Conservation (phyloP, 2,888 invertebrate species). For the Drosophila pegasa region DNA sequence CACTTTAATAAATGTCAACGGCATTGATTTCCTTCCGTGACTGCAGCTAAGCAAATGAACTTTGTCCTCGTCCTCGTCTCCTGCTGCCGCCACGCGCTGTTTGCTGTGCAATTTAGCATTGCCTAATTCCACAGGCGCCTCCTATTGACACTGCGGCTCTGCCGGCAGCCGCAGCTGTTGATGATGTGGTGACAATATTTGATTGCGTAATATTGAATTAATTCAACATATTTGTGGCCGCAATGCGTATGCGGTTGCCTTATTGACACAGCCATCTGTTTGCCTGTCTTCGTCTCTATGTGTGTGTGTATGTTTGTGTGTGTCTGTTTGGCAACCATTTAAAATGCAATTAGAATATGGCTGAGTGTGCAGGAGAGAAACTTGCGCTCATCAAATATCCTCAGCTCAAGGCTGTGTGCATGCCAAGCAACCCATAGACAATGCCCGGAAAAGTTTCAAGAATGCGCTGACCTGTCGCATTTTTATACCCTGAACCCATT, state of each 20-base stretch:
- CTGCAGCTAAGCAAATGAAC: conserved; percentile 37
- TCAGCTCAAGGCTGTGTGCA: conserved; percentile 26
- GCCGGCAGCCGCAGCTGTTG: conserved; percentile 63
- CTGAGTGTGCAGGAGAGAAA: conserved; percentile 25
- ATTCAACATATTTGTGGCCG: conserved; percentile 73
- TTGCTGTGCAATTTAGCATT: conserved; percentile 66
- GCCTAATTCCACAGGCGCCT: conserved; percentile 57
- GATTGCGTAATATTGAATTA: conserved; percentile 79
- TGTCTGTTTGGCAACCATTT: conserved; percentile 32
- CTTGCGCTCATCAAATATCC: conserved; percentile 30
- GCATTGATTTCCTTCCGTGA: conserved; percentile 10
- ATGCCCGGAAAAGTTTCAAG: conserved; percentile 45
- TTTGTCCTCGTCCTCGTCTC: background rate
- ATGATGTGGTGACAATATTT: conserved; percentile 78
- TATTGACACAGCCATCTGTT: conserved; percentile 16
- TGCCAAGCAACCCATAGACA: conserved; percentile 50
- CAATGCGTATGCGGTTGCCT: conserved; percentile 51
- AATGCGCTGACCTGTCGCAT: conserved; percentile 65
- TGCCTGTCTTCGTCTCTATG: background rate
- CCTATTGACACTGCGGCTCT: conserved; percentile 35
- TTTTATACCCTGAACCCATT: no score
- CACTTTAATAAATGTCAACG: conserved; percentile 13
- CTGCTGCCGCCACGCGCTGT: conserved; percentile 21
- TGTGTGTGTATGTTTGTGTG: background rate
- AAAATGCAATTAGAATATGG: conserved; percentile 65